These are phyloP conservation scores for Netelia melanura DNA, from an alignment of 2,888 invertebrate species.

Conservation along the genomic window DNA sequence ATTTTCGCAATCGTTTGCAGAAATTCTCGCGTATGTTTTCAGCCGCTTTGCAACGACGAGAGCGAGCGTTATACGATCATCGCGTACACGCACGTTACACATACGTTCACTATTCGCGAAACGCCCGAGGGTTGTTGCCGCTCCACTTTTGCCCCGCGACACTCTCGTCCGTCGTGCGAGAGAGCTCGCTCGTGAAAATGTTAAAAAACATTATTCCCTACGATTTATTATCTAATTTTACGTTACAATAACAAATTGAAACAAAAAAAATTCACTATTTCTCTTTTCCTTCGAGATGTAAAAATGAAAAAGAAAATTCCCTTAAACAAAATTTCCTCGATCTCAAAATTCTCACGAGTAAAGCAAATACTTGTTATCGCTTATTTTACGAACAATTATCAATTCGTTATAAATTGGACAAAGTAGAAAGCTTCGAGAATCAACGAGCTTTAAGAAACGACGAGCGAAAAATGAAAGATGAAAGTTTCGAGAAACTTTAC, in stretches of 20 bases:
- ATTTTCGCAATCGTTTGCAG: conserved; percentile 39
- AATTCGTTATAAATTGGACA: too few relatives aligned
- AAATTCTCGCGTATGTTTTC: conserved; percentile 52
- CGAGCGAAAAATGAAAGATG: conserved; percentile 14
- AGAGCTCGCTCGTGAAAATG: conserved; percentile 30
- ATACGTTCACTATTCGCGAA: conserved; percentile 60
- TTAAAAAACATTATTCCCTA: neutral
- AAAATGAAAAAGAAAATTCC: neutral
- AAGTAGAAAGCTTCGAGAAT: neutral
- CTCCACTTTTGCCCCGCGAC: conserved; percentile 76
- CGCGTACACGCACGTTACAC: conserved; percentile 58
- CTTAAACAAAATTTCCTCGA: neutral
- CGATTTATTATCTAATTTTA: neutral
- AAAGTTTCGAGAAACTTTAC: neutral
- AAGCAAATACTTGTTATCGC: neutral
- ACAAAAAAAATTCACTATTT: neutral
- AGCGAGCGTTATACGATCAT: conserved; percentile 41
- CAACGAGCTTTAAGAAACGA: conserved; percentile 2
- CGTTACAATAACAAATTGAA: neutral
- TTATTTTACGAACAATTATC: too few relatives aligned
- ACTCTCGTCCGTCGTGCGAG: conserved; percentile 64
- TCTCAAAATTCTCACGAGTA: neutral
- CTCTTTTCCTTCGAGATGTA: neutral
- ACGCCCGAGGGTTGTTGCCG: conserved; percentile 75
- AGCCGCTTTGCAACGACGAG: conserved; percentile 34